Base-by-base conservation (phyloP, 2,113 vertebrate genomes). In the Amblyornis subalaris region DNA sequence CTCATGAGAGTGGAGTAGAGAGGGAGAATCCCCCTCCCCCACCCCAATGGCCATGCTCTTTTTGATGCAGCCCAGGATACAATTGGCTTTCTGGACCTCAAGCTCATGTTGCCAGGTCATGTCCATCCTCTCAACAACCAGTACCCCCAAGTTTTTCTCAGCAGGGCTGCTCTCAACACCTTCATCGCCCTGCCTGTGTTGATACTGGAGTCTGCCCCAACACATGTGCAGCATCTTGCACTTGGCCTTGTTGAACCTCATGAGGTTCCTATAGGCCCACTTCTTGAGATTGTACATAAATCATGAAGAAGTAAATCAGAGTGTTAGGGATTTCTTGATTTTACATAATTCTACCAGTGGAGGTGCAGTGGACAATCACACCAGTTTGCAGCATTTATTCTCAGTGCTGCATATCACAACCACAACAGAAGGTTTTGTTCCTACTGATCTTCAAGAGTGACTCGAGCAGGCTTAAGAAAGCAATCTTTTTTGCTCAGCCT, bases 311-410 rank as follows among this genome's bases (percentile, higher is more conserved):
- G 53, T 83, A 87, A 64, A 60, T 25, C 4, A 54, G n/a, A 2
- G 2, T 7, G 2, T 62, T 31, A n/a, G 8, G 3, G 6, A 6
- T 12, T 69, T 80, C 51, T 74, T 80, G 40, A 42, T 58, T 74
- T 86, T 35, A 42, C 1, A 0, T 21, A 33, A 14, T 70, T 70
- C 33, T 2, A 0, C 11, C 2, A 44, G 0, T 7, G 14, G 18
- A 50, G 14, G 29, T 16, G 48, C 4, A 7, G 7, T 9, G 26
- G 35, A 29, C 29, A 80, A 38, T 21, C 42, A 14, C 55, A 84
- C 1, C 16, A 20, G 12, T 66, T 29, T 71, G 29, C 48, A 74
- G 33, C 9, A 44, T 73, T 88, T 71, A 24, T 62, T 58, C 51
- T 78, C 33, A 42, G 7, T 80, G 7, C 26, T 51, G 57, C 0